Percentiles rank a stretch among this genome's conserved stretches.
Evolutionary conservation across 2,797 vertebrate genomes (phyloP).

Genomic region (Mormyrops boulengeri): DNA sequence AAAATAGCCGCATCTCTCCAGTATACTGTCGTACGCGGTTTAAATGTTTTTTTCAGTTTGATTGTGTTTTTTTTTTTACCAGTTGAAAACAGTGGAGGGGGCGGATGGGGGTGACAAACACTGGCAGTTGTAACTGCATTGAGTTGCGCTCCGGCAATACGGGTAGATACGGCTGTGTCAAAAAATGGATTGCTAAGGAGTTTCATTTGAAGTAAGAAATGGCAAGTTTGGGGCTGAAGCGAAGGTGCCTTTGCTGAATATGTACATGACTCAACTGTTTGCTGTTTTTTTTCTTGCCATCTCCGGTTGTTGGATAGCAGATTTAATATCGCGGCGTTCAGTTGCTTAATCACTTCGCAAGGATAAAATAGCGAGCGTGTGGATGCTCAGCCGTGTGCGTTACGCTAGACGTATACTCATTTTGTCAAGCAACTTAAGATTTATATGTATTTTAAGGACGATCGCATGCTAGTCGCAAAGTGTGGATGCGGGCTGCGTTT

Average conservation of each 20-base stretch:
- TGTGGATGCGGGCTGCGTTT: slow-evolving; percentile 48
- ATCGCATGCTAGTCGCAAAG: slow-evolving; percentile 53
- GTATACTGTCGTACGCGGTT: slow-evolving; percentile 55
- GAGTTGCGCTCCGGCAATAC: slow-evolving; percentile 27
- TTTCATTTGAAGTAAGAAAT: slow-evolving; percentile 36
- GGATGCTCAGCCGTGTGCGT: slow-evolving; percentile 35
- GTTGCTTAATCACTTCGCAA: slow-evolving; percentile 57
- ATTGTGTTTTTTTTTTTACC: slow-evolving; percentile 33
- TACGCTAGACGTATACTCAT: slow-evolving; percentile 51
- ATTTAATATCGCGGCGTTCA: slow-evolving; percentile 41
- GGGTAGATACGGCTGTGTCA: slow-evolving; percentile 30
- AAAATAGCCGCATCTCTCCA: slow-evolving; percentile 40
- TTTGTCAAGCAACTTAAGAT: slow-evolving; percentile 27
- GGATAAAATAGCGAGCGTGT: slow-evolving; percentile 45
- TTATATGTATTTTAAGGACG: slow-evolving; percentile 31
- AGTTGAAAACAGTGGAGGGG: slow-evolving; percentile 27
- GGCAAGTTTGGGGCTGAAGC: slow-evolving; percentile 41
- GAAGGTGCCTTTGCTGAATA: slow-evolving; percentile 22
- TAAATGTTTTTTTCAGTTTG: slow-evolving; percentile 30
- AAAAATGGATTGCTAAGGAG: slow-evolving; percentile 40
- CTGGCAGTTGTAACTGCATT: slow-evolving; percentile 40
- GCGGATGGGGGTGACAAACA: slow-evolving; percentile 30
- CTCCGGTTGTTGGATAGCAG: slow-evolving; percentile 46
- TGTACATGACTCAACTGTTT: slow-evolving; percentile 21
- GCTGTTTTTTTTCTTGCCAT: slow-evolving; percentile 5